Evolutionary conservation across 1,140 invertebrate genomes (phyloP), one percentile per base, ranked within the genome.

Genomic region (Oncopeltus fasciatus): DNA sequence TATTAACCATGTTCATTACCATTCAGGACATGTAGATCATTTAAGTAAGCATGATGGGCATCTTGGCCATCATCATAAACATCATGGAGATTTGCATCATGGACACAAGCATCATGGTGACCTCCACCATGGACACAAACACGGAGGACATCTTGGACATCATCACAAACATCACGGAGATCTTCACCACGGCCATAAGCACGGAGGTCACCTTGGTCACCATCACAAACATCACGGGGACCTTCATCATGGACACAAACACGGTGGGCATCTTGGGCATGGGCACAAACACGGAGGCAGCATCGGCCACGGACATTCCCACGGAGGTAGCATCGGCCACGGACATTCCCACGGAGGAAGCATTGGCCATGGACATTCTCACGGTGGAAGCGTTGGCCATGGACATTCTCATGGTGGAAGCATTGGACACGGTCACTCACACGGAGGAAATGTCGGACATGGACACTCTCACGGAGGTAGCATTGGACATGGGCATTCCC

Each of bases 1-100:
- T 4, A 61, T 61, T 29, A 20, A 61, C 12, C 59, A 61, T 44
- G 46, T 61, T 8, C 59, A 61, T 61, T 61, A 61, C 46, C 59
- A 61, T 51, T 4, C 20, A 28, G 59, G 59, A 2, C 29, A 47
- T 9, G 59, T 61, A 14, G 59, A 61, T 24, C 59, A 61, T 49
- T 5, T 61, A n/a, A 43, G 51, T 24, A 61, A 61, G 20, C 59
- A 61, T 44, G 59, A 28, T 27, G 59, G 59, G 8, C 24, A 28
- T 14, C 14, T 61, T 16, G 59, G 59, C 18, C 59, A 61, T 29
- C 20, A 28, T 4, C 59, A 61, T 27, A 14, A 26, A 11, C 59
- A 61, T 38, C 5, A 14, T 8, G 31, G 31, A 38, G 5, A 38
- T 14, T 14, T 38, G 14, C 5, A 14, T 8, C 31, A 38, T 38